Evolutionary conservation across 1,140 invertebrate genomes (phyloP).

Genomic region (Arion vulgaris): DNA sequence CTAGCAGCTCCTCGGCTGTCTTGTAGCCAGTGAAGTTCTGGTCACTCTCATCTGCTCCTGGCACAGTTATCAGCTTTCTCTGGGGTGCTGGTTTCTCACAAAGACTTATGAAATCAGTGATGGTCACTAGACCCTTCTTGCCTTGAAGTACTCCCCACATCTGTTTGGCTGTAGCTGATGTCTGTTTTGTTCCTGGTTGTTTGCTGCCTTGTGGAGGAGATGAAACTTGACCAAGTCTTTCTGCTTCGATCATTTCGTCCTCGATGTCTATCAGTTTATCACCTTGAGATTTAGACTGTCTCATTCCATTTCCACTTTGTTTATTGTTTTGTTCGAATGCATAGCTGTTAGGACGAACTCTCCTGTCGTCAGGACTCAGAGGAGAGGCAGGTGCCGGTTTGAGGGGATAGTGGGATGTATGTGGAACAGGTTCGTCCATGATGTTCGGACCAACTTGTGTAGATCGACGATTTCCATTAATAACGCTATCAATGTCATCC

Average conservation of each 20-base stretch:
- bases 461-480: conserved; percentile 45
- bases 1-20: conserved; percentile 62
- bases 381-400: conserved; percentile 55
- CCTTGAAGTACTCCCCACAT: conserved; percentile 62
- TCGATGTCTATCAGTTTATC: conserved; percentile 63
- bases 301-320: conserved; percentile 25
- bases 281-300: conserved; percentile 48
- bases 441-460: conserved; percentile 49
- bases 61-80: conserved; percentile 61
- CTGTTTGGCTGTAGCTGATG: conserved; percentile 56
- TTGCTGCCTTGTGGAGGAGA: conserved; percentile 36
- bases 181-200: conserved; percentile 22
- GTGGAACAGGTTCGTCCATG: conserved; percentile 64
- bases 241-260: conserved; percentile 44
- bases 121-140: conserved; percentile 66
- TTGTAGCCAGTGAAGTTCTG: conserved; percentile 61
- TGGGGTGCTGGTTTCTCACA: conserved; percentile 60
- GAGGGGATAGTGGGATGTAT: conserved; percentile 57
- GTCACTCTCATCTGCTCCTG: conserved; percentile 57
- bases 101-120: conserved; percentile 61
- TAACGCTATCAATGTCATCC: conserved; percentile 67
- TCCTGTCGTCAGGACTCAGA: conserved; percentile 21
- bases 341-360: conserved; percentile 47
- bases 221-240: conserved; percentile 31
- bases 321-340: conserved; percentile 42